Percentiles rank a stretch among this genome's conserved stretches.
Conservation (phyloP, 2,113 vertebrate species). For the Odobenus rosmarus region DNA sequence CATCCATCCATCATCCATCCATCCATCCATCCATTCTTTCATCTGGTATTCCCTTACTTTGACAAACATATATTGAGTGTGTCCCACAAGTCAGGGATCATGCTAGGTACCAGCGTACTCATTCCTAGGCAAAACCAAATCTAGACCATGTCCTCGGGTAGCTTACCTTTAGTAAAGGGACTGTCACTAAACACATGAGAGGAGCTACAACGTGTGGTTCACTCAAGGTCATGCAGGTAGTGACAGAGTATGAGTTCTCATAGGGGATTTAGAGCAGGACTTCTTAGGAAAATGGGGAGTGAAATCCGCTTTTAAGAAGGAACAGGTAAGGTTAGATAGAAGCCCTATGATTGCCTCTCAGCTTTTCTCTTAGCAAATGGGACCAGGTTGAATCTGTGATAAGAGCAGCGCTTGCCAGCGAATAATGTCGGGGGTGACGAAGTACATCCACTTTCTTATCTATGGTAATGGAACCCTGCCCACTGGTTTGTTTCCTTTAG, state of each 20-base stretch:
- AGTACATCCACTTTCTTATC: neutral
- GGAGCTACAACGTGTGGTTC: neutral
- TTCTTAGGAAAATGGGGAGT: neutral
- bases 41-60: neutral
- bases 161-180: neutral
- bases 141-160: neutral
- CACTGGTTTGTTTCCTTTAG: neutral
- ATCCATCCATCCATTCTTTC: neutral
- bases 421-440: neutral
- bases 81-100: neutral
- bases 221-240: neutral
- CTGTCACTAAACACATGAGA: neutral
- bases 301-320: neutral
- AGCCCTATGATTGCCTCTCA: neutral
- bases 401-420: neutral
- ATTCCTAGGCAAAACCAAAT: neutral
- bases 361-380: neutral
- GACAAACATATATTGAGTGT: neutral
- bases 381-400: neutral
- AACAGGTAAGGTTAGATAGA: neutral
- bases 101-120: neutral
- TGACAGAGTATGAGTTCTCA: neutral
- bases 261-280: neutral
- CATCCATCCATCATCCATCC: too few species aligned
- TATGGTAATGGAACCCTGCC: neutral